A percentile compares a stretch with the other conserved stretches of the same genome.
Conservation (phyloP, 23 tunicate genomes). For the Styela clava region DNA sequence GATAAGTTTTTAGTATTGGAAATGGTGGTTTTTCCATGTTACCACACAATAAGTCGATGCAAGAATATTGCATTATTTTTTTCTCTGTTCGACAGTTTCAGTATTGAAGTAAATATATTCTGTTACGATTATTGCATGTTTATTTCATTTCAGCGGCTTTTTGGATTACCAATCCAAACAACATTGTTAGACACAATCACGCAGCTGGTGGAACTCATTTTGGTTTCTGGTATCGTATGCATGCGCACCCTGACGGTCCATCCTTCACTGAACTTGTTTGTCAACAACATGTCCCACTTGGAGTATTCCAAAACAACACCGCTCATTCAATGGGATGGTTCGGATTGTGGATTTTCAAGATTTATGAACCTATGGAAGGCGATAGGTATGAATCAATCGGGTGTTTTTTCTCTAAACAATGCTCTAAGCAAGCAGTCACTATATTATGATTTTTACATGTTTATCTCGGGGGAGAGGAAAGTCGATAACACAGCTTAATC, state of each 20-base stretch:
- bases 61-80: no score
- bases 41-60: no score
- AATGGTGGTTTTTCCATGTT: no score
- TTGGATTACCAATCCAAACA: constrained; percentile 97
- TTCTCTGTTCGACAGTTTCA: no score
- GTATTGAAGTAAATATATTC: no score
- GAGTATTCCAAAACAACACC: constrained; percentile 80
- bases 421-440: no score
- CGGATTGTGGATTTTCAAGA: constrained; percentile 95
- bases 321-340: constrained; percentile 95
- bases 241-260: constrained; percentile 92
- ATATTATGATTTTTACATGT: no score
- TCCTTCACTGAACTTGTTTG: constrained; percentile 65
- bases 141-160: constrained; percentile 61
- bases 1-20: no score
- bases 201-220: constrained; percentile 99
- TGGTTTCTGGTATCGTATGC: constrained; percentile 97
- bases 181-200: constrained; percentile 78
- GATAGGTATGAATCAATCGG: constrained; percentile 15
- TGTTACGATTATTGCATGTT: no score
- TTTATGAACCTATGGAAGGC: constrained; percentile 7
- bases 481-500: no score
- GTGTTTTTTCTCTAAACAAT: no score
- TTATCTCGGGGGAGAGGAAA: no score
- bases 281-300: constrained; percentile 78